These are phyloP conservation scores for Crambe crambe DNA, from an alignment of 37 sponge, comb jelly and placozoan species.

Conservation along the genomic window DNA sequence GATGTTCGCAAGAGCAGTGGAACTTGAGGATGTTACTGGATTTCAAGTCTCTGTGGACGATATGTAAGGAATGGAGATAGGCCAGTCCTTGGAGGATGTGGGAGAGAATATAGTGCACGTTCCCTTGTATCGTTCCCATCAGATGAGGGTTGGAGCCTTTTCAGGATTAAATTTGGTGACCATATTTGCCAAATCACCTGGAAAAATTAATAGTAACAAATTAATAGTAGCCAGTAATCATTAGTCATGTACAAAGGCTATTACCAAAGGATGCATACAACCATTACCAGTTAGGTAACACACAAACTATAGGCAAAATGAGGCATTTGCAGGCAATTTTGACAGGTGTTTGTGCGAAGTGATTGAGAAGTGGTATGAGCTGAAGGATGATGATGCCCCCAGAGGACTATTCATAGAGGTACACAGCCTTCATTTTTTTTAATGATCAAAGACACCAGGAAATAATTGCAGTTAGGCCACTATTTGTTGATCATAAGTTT, in stretches of 20 bases:
- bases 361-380: neutral
- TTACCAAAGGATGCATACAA: too few species aligned
- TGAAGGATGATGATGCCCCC: neutral
- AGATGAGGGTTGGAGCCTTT: conserved; percentile 8
- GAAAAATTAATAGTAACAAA: too few species aligned
- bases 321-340: neutral
- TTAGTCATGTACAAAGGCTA: too few species aligned
- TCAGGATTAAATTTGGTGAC: conserved; percentile 10
- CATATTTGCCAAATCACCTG: conserved; percentile 30
- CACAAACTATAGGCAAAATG: too few species aligned
- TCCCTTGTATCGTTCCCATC: conserved; percentile 22
- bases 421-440: too few species aligned
- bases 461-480: too few species aligned
- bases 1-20: conserved; percentile 9
- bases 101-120: conserved; percentile 32
- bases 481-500: too few species aligned
- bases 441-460: too few species aligned
- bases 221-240: too few species aligned
- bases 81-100: conserved; percentile 20
- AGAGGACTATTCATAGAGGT: too few species aligned
- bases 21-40: conserved; percentile 31
- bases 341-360: neutral
- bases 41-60: conserved; percentile 52
- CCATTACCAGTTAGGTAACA: too few species aligned
- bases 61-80: conserved; percentile 29